Percentiles rank a stretch among this genome's conserved stretches.
These are phyloP conservation scores for Dryas iulia DNA, from an alignment of 1,140 invertebrate genomes.

Conservation along the genomic window DNA sequence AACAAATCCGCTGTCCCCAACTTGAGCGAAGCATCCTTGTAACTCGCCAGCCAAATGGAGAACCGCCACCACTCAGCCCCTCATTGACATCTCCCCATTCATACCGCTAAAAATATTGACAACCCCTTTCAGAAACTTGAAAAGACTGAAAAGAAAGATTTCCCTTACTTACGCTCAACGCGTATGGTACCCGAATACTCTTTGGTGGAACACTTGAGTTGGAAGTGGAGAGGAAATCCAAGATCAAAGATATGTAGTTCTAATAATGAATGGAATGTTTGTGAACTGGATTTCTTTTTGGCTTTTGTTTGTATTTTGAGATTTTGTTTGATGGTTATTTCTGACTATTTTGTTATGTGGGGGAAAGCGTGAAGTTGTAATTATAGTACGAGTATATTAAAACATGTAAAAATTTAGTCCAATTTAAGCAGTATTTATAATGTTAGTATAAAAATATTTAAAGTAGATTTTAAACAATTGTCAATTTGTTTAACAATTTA, in stretches of 20 bases:
- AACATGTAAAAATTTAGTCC: too few species aligned
- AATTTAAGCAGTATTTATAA: too few species aligned
- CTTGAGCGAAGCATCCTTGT: neutral
- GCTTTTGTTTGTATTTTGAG: neutral
- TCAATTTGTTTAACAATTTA: too few species aligned
- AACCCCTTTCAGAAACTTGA: conserved; percentile 65
- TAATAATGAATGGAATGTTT: neutral
- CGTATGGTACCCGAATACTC: conserved; percentile 57
- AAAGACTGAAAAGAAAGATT: conserved; percentile 67
- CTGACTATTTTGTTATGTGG: too few species aligned
- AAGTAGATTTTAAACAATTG: too few species aligned
- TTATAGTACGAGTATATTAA: too few species aligned
- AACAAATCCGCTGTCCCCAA: neutral
- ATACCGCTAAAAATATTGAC: conserved; percentile 76
- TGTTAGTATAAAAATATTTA: too few species aligned
- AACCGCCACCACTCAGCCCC: conserved; percentile 50
- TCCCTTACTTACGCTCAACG: conserved; percentile 58
- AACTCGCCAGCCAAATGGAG: conserved; percentile 38
- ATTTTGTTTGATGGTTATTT: neutral
- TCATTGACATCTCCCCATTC: conserved; percentile 71
- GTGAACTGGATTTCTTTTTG: neutral
- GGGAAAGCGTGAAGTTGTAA: too few species aligned
- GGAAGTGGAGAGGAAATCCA: conserved; percentile 38
- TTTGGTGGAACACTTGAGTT: conserved; percentile 47
- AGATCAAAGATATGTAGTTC: conserved; percentile 32